Evolutionary conservation across 2,888 invertebrate species (phyloP).

Genomic region (Atherix ibis): DNA sequence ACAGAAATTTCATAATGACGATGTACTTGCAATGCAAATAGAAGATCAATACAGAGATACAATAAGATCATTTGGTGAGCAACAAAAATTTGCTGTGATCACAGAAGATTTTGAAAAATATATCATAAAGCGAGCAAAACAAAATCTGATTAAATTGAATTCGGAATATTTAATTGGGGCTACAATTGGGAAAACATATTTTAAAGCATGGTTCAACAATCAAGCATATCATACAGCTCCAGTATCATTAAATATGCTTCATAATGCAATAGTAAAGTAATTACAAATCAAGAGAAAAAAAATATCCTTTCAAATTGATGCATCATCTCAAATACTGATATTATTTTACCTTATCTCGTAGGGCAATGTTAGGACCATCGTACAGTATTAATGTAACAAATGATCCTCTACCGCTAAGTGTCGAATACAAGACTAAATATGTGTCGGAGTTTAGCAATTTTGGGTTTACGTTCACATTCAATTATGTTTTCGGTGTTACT

Average conservation of each 20-base stretch:
- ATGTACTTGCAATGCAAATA: conserved; percentile 25
- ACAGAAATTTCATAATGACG: conserved; percentile 14
- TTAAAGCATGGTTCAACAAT: conserved; percentile 59
- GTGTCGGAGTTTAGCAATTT: conserved; percentile 22
- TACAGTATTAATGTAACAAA: conserved; percentile 38
- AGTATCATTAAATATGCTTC: conserved; percentile 39
- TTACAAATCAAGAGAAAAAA: too few species aligned
- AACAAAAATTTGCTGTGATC: conserved; percentile 13
- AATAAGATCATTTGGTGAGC: conserved; percentile 15
- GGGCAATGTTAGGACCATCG: conserved; percentile 9
- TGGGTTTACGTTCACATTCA: conserved; percentile 44
- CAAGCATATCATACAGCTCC: conserved; percentile 56
- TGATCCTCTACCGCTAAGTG: conserved; percentile 49
- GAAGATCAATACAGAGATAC: too few species aligned
- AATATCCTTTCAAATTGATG: too few species aligned
- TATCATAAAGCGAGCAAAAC: conserved; percentile 12
- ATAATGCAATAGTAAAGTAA: conserved; percentile 38
- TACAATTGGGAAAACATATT: too few species aligned
- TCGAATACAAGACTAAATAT: conserved; percentile 37
- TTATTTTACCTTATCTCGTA: too few species aligned
- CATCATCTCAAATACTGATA: too few species aligned
- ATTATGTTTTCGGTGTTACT: conserved; percentile 53
- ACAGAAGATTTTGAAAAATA: conserved; percentile 15
- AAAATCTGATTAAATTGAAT: conserved; percentile 1
- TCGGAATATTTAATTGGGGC: too few species aligned